Percentiles rank a stretch among this genome's conserved stretches.
phyloP scores from a whole-genome alignment of 2,113 vertebrate genomes.

The Barbus barbus region DNA sequence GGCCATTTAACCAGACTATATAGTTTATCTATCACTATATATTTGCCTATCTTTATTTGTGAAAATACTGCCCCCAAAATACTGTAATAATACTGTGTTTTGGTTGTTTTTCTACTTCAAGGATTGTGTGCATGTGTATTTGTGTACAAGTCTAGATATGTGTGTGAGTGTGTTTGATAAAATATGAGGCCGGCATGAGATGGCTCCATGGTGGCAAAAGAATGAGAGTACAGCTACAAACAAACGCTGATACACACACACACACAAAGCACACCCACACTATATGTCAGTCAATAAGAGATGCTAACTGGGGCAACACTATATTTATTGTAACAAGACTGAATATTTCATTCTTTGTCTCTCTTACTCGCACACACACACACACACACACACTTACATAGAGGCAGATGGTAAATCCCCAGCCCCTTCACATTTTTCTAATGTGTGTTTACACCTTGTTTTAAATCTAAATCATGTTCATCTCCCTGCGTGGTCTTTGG shows the following conservation, averaged over 20 bases:
- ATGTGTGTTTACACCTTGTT: slow-evolving; percentile 29
- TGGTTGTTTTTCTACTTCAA: neutral
- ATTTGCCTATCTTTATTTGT: neutral
- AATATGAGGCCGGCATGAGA: neutral
- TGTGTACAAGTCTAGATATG: neutral
- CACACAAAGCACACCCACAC: neutral
- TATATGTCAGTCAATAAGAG: slow-evolving; percentile 46
- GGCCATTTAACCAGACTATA: neutral
- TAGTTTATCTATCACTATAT: neutral
- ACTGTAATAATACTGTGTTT: neutral
- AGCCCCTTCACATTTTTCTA: slow-evolving; percentile 16
- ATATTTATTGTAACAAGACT: slow-evolving; percentile 41
- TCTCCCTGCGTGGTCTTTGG: neutral
- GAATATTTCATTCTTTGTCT: slow-evolving; percentile 21
- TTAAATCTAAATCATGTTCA: slow-evolving; percentile 12
- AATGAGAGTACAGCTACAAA: slow-evolving; percentile 14
- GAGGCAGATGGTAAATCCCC: slow-evolving; percentile 41
- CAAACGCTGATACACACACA: neutral
- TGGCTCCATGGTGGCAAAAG: neutral
- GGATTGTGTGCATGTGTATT: slow-evolving; percentile 23
- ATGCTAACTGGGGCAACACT: slow-evolving; percentile 42
- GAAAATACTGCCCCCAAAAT: neutral
- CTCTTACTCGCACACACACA: slow-evolving; percentile 3
- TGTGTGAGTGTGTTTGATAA: neutral
- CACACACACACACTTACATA: neutral